A percentile compares a stretch with the other conserved stretches of the same genome.
phyloP scores from a whole-genome alignment of 2,888 invertebrate species.

The Ichneumoninae sp. region DNA sequence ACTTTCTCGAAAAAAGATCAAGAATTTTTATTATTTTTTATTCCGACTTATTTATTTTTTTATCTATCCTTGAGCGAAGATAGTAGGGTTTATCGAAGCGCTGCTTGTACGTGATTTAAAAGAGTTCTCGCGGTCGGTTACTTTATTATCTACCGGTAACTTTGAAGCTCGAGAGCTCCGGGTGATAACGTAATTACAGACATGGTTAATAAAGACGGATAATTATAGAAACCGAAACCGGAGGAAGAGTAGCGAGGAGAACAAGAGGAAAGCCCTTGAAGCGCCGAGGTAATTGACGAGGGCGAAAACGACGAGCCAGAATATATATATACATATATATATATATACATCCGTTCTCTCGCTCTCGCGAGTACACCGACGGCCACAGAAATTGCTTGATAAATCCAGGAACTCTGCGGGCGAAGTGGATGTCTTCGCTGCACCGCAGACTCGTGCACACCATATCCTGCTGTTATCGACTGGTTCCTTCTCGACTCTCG shows the following conservation, averaged over 20 bases:
- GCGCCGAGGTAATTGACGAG: conserved; percentile 52
- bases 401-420: conserved; percentile 50
- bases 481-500: conserved; percentile 13
- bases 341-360: conserved; percentile 24
- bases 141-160: conserved; percentile 27
- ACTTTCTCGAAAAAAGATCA: no score
- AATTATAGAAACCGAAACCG: conserved; percentile 23
- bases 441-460: conserved; percentile 30
- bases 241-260: conserved; percentile 10
- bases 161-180: conserved; percentile 21
- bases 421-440: conserved; percentile 39
- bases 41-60: not conserved
- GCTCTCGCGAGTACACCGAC: conserved; percentile 26
- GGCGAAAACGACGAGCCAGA: not conserved
- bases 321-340: not conserved
- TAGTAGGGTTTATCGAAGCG: conserved; percentile 16
- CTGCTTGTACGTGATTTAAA: conserved; percentile 34
- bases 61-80: not conserved
- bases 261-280: conserved; percentile 38
- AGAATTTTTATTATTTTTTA: no score
- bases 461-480: conserved; percentile 26
- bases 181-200: not conserved
- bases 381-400: conserved; percentile 55
- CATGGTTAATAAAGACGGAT: conserved; percentile 7
- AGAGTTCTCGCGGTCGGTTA: conserved; percentile 2